These are phyloP conservation scores for Acropternis orthonyx DNA, from an alignment of 2,797 vertebrate species.

Conservation along the genomic window DNA sequence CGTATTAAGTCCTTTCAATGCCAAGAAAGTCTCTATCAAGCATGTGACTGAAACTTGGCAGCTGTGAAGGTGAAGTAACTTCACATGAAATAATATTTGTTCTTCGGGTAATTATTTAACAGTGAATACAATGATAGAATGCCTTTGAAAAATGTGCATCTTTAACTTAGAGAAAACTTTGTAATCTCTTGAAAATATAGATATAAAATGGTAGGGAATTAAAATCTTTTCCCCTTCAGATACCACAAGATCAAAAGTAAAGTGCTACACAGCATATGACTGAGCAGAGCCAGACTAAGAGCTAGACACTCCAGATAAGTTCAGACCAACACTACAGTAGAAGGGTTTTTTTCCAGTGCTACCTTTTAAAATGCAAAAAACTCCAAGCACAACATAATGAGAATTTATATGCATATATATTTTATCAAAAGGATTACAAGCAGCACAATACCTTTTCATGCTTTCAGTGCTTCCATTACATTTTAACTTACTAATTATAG, in stretches of 20 bases:
- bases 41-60: conserved; percentile 66
- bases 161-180: neutral
- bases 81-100: conserved; percentile 27
- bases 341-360: neutral
- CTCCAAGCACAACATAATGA: neutral
- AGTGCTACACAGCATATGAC: neutral
- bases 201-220: neutral
- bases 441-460: neutral
- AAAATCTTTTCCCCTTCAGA: neutral
- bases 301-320: neutral
- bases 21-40: neutral
- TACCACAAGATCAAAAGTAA: neutral
- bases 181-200: neutral
- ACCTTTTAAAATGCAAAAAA: neutral
- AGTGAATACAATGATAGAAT: neutral
- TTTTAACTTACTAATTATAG: neutral
- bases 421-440: neutral
- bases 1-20: neutral
- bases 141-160: neutral
- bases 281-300: neutral
- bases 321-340: neutral
- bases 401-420: neutral
- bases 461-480: neutral
- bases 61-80: conserved; percentile 6
- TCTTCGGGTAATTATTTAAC: conserved; percentile 58